These are phyloP conservation scores for Datnioides undecimradiatus DNA, from an alignment of 2,113 vertebrate genomes.

Conservation along the genomic window DNA sequence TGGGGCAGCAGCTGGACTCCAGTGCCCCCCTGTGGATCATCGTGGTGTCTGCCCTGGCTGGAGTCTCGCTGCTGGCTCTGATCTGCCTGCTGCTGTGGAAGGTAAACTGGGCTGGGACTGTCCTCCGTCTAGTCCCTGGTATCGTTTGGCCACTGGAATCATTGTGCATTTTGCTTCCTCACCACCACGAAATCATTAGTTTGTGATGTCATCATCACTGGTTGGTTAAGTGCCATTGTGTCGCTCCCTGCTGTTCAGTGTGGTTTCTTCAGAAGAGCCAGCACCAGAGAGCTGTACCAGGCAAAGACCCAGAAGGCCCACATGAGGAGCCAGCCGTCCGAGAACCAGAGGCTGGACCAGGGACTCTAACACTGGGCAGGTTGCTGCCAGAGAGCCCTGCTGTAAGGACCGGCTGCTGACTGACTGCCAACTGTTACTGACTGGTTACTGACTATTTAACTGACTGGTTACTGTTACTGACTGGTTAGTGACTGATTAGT, in stretches of 20 bases:
- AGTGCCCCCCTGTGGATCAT: slow-evolving; percentile 89
- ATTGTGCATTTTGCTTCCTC: not conserved
- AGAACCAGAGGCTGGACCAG: slow-evolving; percentile 29
- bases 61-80: slow-evolving; percentile 88
- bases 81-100: slow-evolving; percentile 92
- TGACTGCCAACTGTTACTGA: slow-evolving; percentile 7
- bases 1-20: slow-evolving; percentile 77
- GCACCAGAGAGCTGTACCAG: slow-evolving; percentile 91
- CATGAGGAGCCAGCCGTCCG: slow-evolving; percentile 90
- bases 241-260: slow-evolving; percentile 83
- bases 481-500: not conserved
- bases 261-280: slow-evolving; percentile 93
- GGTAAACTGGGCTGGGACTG: slow-evolving; percentile 75
- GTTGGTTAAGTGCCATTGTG: slow-evolving; percentile 41
- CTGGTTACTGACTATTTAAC: not conserved
- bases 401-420: slow-evolving; percentile 16
- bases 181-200: not conserved
- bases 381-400: slow-evolving; percentile 1
- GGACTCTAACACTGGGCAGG: slow-evolving; percentile 39
- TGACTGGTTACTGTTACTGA: not conserved
- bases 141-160: too few species aligned
- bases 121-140: not conserved
- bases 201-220: not conserved
- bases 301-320: slow-evolving; percentile 91
- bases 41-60: slow-evolving; percentile 85